Evolutionary conservation across 1,140 invertebrate genomes (phyloP).

Genomic region (Ceratina australensis): DNA sequence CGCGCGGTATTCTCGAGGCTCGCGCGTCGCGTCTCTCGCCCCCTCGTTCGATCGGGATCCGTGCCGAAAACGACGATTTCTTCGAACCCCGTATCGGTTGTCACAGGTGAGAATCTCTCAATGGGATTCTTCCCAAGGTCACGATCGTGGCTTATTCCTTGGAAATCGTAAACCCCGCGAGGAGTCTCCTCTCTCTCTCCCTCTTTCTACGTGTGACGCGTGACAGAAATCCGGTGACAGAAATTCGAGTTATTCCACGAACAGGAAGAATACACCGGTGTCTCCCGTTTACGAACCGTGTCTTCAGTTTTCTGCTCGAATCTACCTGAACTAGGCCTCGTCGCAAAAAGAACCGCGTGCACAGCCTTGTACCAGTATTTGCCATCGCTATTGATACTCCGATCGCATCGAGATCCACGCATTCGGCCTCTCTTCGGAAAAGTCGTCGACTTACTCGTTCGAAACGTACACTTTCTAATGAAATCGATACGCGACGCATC

Average conservation of each 20-base stretch:
- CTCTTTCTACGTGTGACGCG: constrained; percentile 26
- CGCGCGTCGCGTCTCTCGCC: constrained; percentile 7
- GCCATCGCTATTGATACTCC: neutral
- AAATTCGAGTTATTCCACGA: neutral
- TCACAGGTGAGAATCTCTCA: constrained; percentile 30
- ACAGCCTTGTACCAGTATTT: constrained; percentile 44
- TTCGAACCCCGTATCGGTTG: neutral
- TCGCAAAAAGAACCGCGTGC: constrained; percentile 5
- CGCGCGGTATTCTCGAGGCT: neutral
- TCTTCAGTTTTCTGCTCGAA: neutral
- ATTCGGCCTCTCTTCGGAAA: neutral
- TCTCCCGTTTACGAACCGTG: neutral
- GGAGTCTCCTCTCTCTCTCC: neutral
- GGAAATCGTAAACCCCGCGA: constrained; percentile 26
- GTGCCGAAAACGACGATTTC: neutral
- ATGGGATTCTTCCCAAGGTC: constrained; percentile 50
- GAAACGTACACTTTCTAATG: neutral
- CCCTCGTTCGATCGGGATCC: neutral
- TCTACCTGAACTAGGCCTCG: neutral
- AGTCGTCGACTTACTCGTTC: too few species aligned
- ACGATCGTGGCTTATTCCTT: constrained; percentile 12
- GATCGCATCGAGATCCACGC: neutral
- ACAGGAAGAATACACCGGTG: neutral
- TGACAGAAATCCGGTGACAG: constrained; percentile 36
- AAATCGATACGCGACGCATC: too few species aligned